Base-by-base conservation (phyloP, 1,140 invertebrate genomes). In the Calycopis cecrops region DNA sequence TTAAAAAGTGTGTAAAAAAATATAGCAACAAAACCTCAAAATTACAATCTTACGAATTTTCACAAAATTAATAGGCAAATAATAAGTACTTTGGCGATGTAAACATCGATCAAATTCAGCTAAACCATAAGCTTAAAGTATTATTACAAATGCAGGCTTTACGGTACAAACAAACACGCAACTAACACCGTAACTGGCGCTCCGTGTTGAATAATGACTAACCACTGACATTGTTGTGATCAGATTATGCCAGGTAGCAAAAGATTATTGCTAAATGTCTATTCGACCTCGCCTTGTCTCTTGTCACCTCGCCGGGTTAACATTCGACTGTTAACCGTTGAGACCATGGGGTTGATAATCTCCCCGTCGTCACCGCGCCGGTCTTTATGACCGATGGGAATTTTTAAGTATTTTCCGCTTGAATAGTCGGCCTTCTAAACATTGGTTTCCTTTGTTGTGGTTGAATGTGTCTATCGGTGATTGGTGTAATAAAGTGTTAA, bases 401-500 rank as follows among this genome's bases (percentile, higher is more conserved):
- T 68, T 69, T 73, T 65, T 58, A 57, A 67, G 70, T 66, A 76
- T 76, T 84, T 84, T 73, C 73, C 68, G 63, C 72, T 61, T 79
- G 58, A 85, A 82, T 79, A 64, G 73, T 12, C 54, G 10, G 57
- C 51, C 73, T 65, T 80, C 76, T 63, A 84, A 84, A 84, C 76
- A 80, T 73, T 65, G 66, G 63, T 58, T 67, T 65, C 63, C 67
- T 62, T 73, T 73, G 68, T 81, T 84, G 77, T 53, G 70, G 76
- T 78, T 63, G 48, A 69, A 65, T 63, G 59, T 62, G 51, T 65
- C 69, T 73, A 73, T 66, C 57, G 67, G 35, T 60, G 62, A 65
- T 73, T 54, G 48, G 52, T 44, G 40, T 56, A 67, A 72, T 65
- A 64, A 70, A 63, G 48, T 63, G 53, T 61, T 67, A 67, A 64